Evolutionary conservation across 2,888 invertebrate genomes (phyloP), one percentile per base, ranked within the genome.

Genomic region (Latheticus oryzae): DNA sequence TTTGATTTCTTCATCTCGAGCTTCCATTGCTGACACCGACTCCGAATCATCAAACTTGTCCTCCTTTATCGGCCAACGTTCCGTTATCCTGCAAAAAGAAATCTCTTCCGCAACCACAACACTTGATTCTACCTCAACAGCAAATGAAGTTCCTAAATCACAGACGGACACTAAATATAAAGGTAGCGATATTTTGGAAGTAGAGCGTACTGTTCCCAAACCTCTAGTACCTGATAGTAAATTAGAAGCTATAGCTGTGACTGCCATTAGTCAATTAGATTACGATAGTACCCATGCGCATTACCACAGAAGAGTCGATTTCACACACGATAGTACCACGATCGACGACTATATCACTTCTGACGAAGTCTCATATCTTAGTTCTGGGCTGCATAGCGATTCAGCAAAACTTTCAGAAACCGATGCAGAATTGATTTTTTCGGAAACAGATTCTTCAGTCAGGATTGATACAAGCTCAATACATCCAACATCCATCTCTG

Each of bases 391-490:
- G 12, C 62, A 60, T 28, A 74, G 69, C 48, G 70, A 71, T 53
- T 73, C 72, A 9, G 61, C 68, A n/a, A 73, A 71, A 51, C 68
- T 69, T 40, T 73, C 72, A 1, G 76, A 74, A 64, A 74, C 74
- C 5, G 75, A 76, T 60, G 66, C 62, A 2, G 76, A 76, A 59
- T 73, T 73, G 3, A 64, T 71, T 13, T 76, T 75, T 2, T 76
- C 76, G 11, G 76, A 75, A 65, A 76, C 75, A 1, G 78, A 76
- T 48, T 71, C 74, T 2, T 73, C 71, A 0, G 66, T 61, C 28
- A 69, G 64, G 60, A 54, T 71, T n/a, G 71, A 72, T 21, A 51
- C 30, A 38, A 73, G 69, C 17, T 74, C 73, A 52, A 74, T 75
- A 1, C 69, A 69, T 40, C 61, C 70, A 17, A 71, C 73, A 32